Conservation (phyloP, 2,797 vertebrate species). For the Lacerta bilineata region DNA sequence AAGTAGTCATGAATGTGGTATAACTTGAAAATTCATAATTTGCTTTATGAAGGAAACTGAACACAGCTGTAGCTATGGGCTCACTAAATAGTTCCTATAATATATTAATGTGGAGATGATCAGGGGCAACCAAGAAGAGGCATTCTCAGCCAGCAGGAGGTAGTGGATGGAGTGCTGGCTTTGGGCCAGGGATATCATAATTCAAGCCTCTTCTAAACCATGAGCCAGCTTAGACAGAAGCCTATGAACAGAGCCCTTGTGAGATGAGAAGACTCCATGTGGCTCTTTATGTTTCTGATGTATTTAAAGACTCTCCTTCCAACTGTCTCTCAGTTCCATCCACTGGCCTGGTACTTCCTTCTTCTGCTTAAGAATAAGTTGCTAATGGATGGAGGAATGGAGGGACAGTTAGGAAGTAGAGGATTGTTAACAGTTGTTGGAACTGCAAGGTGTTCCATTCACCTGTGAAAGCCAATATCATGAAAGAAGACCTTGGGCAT, state of each 20-base stretch:
- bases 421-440: not conserved
- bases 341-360: not conserved
- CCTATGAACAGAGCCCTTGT: not conserved
- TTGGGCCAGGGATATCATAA: not conserved
- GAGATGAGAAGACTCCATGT: not conserved
- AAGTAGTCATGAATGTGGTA: slow-evolving; percentile 61
- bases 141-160: not conserved
- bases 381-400: not conserved
- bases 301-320: not conserved
- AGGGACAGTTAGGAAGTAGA: not conserved
- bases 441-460: not conserved
- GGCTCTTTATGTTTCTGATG: not conserved
- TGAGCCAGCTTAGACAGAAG: too few species aligned
- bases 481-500: not conserved
- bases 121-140: not conserved
- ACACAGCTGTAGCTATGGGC: slow-evolving; percentile 56
- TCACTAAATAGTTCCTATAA: slow-evolving; percentile 57
- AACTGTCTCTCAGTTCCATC: not conserved
- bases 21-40: slow-evolving; percentile 75
- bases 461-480: not conserved
- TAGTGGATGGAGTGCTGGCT: not conserved
- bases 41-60: slow-evolving; percentile 47
- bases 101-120: slow-evolving; percentile 59
- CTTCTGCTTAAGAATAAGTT: not conserved
- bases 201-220: not conserved